Percentiles rank a stretch among this genome's conserved stretches.
phyloP scores from a whole-genome alignment of 2,797 vertebrate genomes.

The Chiloscyllium punctatum region DNA sequence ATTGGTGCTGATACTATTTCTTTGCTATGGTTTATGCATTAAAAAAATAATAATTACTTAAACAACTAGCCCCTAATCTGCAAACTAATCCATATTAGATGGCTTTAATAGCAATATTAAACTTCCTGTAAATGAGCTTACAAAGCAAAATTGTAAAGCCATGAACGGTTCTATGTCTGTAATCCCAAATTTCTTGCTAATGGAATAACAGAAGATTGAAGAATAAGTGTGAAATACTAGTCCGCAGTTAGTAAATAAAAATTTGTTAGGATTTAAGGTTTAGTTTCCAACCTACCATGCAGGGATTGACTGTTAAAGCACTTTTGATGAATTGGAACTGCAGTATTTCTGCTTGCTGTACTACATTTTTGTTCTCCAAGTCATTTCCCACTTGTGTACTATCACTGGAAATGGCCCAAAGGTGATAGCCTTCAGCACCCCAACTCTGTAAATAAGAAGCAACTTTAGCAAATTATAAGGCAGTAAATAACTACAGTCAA shows the following conservation, averaged over 20 bases:
- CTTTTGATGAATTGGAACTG: constrained; percentile 98
- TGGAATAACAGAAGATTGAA: background rate
- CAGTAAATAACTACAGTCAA: background rate
- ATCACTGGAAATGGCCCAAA: constrained; percentile 79
- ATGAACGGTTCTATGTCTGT: background rate
- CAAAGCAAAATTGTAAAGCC: background rate
- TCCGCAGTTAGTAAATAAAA: background rate
- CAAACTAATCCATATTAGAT: background rate
- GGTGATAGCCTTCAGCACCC: constrained; percentile 94
- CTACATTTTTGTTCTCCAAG: constrained; percentile 50
- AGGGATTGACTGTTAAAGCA: constrained; percentile 93
- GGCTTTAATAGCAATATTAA: background rate
- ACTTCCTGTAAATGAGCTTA: background rate
- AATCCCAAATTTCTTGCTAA: background rate
- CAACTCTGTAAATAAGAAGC: constrained; percentile 59
- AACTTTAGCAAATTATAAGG: background rate
- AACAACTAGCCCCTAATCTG: background rate
- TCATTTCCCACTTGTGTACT: constrained; percentile 50
- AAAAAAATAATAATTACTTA: background rate
- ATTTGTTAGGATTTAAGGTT: background rate
- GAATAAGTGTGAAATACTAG: background rate
- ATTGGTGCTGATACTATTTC: background rate
- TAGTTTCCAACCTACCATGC: constrained; percentile 73
- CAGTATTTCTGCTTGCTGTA: constrained; percentile 72
- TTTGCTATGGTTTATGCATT: background rate